Evolutionary conservation across 2,797 vertebrate genomes (phyloP), one percentile per base, ranked within the genome.

Genomic region (Fratercula arctica): DNA sequence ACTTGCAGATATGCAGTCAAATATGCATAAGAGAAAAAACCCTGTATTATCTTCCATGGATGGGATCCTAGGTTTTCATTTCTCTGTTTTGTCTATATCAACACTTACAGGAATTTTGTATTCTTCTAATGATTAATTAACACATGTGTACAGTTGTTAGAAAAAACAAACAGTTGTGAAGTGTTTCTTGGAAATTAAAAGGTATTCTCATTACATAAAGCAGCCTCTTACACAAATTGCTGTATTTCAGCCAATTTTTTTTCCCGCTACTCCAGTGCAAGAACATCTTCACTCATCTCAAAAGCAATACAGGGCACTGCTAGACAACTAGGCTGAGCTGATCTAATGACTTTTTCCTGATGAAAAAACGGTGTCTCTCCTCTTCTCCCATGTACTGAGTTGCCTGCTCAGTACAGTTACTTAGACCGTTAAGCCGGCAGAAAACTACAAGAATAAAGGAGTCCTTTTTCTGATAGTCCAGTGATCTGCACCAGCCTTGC

Each of bases 291-390:
- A 41, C 13, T 28, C 23, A 13, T 64, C 39, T 81, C 75, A 54
- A 37, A 77, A 76, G 29, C 0, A 1, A 57, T 33, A 41, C 1
- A 2, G 33, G 41, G 11, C n/a, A 60, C n/a, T 0, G 1, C 35
- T 18, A 35, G 66, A 37, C 67, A 70, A 53, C 11, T 60, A 15
- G n/a, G 33, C 53, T 67, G 43, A 56, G 53, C 16, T 56, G 28
- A 60, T 24, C 37, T 57, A 67, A 35, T 3, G 10, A 48, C 63
- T 35, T 72, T 33, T 50, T 56, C 24, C 24, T 35, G 31, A 43
- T 7, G 16, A 48, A 54, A 33, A 69, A 72, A 9, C 7, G 17
- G 50, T 23, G 9, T 56, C 13, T 57, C 24, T 45, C 31, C 24
- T 56, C 20, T 28, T 48, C 15, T 50, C 46, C 53, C 53, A 35